Evolutionary conservation across 2,113 vertebrate species (phyloP).

Genomic region (Polyodon spathula): DNA sequence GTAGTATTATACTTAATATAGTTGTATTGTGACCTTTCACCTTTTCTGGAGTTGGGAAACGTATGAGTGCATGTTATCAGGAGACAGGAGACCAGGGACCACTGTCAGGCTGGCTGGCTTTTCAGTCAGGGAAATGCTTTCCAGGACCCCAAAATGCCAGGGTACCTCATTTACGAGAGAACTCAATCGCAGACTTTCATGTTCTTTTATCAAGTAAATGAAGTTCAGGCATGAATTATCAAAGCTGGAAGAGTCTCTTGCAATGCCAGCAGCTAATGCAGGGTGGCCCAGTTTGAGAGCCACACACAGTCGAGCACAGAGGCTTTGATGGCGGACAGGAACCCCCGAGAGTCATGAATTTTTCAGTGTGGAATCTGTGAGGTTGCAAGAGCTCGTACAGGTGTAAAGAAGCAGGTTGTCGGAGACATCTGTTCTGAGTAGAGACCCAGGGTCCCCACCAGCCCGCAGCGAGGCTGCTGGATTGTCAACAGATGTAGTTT

Average conservation of each 20-base stretch:
- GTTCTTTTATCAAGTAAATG: constrained; percentile 47
- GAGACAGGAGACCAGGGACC: neutral
- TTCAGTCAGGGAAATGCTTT: constrained; percentile 2
- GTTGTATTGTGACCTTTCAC: too few relatives aligned
- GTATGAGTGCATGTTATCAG: constrained; percentile 1
- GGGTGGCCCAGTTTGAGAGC: constrained; percentile 22
- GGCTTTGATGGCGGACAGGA: constrained; percentile 61
- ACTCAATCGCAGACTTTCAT: constrained; percentile 34
- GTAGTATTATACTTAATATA: too few relatives aligned
- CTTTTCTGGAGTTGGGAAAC: neutral
- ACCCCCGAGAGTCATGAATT: constrained; percentile 68
- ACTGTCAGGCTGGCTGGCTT: neutral
- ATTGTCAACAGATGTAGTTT: constrained; percentile 71
- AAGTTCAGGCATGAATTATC: constrained; percentile 41
- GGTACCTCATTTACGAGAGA: constrained; percentile 24
- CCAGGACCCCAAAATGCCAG: constrained; percentile 16
- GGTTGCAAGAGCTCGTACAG: constrained; percentile 65
- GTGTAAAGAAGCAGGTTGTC: constrained; percentile 78
- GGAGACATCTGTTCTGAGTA: constrained; percentile 70
- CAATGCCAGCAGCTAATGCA: constrained; percentile 3
- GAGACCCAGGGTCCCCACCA: constrained; percentile 48
- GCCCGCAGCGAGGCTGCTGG: constrained; percentile 58
- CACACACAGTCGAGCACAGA: neutral
- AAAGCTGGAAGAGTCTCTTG: constrained; percentile 35
- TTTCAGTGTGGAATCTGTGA: constrained; percentile 49